Evolutionary conservation across 2,888 invertebrate species (phyloP).

Genomic region (Phrixothrix hirtus): DNA sequence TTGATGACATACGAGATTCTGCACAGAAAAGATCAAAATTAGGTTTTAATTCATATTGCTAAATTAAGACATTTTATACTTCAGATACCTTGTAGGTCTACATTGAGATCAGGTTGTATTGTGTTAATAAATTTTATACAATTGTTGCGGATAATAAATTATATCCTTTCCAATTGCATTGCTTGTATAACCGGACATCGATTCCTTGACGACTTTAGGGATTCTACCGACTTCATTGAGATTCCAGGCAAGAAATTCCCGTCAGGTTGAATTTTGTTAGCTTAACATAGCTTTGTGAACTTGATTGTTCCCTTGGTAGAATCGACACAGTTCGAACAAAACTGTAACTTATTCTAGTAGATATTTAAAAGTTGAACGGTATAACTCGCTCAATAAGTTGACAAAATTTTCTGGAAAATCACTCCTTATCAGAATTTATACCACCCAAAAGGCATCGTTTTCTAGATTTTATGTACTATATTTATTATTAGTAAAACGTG

Average conservation of each 20-base stretch:
- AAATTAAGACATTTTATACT: no score
- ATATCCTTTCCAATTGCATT: conserved; percentile 17
- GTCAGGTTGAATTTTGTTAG: conserved; percentile 29
- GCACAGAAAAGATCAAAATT: no score
- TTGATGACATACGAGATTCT: no score
- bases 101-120: no score
- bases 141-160: conserved; percentile 21
- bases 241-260: conserved; percentile 24
- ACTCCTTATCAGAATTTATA: not conserved
- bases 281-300: conserved; percentile 29
- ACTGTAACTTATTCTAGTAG: conserved; percentile 12
- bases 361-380: conserved; percentile 12
- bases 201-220: conserved; percentile 20
- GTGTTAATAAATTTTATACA: conserved; percentile 20
- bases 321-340: conserved; percentile 13
- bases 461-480: not conserved
- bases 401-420: conserved; percentile 7
- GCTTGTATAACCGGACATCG: conserved; percentile 22
- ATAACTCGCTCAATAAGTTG: not conserved
- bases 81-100: no score
- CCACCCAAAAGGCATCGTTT: not conserved
- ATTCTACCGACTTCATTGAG: conserved; percentile 24
- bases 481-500: not conserved
- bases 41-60: no score
- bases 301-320: conserved; percentile 28